Base-by-base conservation (phyloP, 2,888 invertebrate species). In the Clusia tigrina region DNA sequence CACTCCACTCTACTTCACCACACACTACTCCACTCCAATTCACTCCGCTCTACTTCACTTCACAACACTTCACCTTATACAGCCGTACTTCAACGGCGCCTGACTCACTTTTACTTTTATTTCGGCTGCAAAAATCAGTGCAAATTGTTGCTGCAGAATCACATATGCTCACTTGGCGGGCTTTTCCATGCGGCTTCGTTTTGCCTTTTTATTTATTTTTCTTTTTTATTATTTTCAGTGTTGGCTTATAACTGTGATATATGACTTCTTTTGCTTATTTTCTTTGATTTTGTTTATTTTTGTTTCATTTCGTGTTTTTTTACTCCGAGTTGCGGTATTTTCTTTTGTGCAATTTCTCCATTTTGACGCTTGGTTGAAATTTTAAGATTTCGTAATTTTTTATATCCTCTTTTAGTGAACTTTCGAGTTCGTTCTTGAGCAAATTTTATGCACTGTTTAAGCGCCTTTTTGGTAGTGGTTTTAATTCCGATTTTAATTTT, bases 311-410 rank as follows among this genome's bases (percentile, higher is more conserved):
- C 6, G 6, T 32, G 32, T 32, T 32, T 6, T 32, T 32, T 6
- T 12, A 32, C 42, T 5, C 42, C 10, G n/a, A 42, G 2, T 42
- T 42, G 42, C n/a, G 42, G 42, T 42, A 15, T 42, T 42, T 42
- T 15, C n/a, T 42, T 42, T 42, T 42, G 42, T 18, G 38, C 25
- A 37, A 59, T 67, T 42, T 32, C 32, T 62, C 46, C 61, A 64
- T 62, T 58, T 54, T 61, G 38, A 42, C 60, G 66, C 48, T 65
- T 60, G 51, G 58, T 48, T 67, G 58, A 65, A n/a, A 65, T 67
- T 65, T 62, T 56, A 55, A 60, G 58, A 62, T 62, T 59, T 53
- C 54, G 24, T n/a, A 24, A 17, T n/a, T 12, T 12, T 26, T 24
- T 42, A 54, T 61, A 58, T 24, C 54, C 25, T 22, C n/a, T 38